Evolutionary conservation across 2,888 invertebrate species (phyloP).

Genomic region (Anthrax anthrax): DNA sequence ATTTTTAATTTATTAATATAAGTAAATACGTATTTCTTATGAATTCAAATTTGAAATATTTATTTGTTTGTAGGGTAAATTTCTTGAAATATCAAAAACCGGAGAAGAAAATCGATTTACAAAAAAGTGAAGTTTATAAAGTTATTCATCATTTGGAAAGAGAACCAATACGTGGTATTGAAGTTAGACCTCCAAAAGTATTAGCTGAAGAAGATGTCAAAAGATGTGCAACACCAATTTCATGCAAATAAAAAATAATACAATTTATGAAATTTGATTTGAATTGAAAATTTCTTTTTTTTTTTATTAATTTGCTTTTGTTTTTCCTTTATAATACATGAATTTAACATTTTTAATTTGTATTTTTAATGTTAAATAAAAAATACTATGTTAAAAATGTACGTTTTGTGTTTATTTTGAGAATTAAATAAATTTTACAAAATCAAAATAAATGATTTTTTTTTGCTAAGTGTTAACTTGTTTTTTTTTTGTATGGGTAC

Average conservation of each 20-base stretch:
- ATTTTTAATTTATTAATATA: no score
- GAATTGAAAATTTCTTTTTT: not conserved
- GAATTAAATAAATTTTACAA: no score
- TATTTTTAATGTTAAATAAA: no score
- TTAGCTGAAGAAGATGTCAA: conserved; percentile 49
- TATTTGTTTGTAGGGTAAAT: conserved; percentile 57
- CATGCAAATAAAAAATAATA: not conserved
- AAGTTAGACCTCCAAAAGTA: conserved; percentile 45
- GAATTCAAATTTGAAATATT: no score
- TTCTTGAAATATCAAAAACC: conserved; percentile 81
- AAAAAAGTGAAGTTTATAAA: conserved; percentile 67
- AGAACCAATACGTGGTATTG: conserved; percentile 50
- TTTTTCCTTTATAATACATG: no score
- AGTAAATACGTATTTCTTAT: no score
- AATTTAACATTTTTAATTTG: no score
- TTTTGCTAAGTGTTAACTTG: no score
- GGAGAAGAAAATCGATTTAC: conserved; percentile 56
- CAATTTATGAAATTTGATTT: not conserved
- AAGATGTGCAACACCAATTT: conserved; percentile 9
- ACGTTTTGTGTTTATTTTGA: no score
- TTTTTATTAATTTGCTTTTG: not conserved
- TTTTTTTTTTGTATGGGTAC: no score
- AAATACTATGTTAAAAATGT: no score
- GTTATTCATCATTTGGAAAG: conserved; percentile 63
- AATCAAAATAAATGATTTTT: no score